phyloP scores from a whole-genome alignment of 2,797 vertebrate species.

The Molossus alvarezi region DNA sequence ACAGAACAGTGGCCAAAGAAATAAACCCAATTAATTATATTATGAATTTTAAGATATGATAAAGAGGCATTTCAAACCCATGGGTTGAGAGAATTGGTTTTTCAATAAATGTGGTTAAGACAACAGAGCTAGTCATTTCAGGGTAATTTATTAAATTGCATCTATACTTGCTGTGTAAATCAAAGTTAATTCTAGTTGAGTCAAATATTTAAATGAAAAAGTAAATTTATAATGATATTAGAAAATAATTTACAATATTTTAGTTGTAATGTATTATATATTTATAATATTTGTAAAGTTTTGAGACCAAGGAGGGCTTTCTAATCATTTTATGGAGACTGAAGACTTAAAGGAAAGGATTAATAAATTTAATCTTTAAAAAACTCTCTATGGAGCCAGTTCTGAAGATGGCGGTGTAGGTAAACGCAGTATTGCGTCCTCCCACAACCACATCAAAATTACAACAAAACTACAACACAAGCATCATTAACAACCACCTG shows the following conservation, averaged over 20 bases:
- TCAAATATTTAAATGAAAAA: constrained; percentile 56
- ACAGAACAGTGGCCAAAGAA: neutral
- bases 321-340: constrained; percentile 45
- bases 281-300: constrained; percentile 43
- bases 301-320: constrained; percentile 13
- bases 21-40: neutral
- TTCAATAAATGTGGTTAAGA: constrained; percentile 42
- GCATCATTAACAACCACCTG: too few species aligned
- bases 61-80: constrained; percentile 31
- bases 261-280: neutral
- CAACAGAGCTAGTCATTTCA: constrained; percentile 32
- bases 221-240: neutral
- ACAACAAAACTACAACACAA: too few species aligned
- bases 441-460: too few species aligned
- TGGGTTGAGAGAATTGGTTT: neutral
- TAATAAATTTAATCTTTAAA: constrained; percentile 53
- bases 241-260: constrained; percentile 32
- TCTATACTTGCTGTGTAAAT: constrained; percentile 38
- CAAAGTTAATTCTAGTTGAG: constrained; percentile 14
- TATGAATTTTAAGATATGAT: constrained; percentile 58
- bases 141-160: constrained; percentile 49
- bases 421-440: too few species aligned
- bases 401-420: too few species aligned
- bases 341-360: neutral
- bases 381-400: neutral